phyloP scores from a whole-genome alignment of 2,888 invertebrate genomes.

The Polydrusus cervinus region DNA sequence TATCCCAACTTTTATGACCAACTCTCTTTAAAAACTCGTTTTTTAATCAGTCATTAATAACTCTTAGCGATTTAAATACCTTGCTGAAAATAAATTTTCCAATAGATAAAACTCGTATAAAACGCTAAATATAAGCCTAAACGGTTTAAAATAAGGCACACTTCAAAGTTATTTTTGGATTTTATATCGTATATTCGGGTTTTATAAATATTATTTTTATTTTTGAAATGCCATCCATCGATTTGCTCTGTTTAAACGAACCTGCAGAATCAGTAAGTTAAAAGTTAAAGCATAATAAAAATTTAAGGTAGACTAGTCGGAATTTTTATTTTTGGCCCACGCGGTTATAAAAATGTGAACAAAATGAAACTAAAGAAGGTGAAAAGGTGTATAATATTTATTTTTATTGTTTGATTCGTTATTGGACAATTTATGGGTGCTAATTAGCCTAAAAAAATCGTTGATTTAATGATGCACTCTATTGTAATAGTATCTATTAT shows the following conservation, averaged over 20 bases:
- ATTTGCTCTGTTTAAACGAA: background rate
- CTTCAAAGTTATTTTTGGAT: constrained; percentile 20
- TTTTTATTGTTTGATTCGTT: no score
- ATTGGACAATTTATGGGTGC: no score
- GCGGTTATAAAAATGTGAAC: no score
- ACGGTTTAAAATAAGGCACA: constrained; percentile 24
- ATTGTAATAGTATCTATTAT: no score
- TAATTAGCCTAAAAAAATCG: no score
- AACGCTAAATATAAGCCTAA: constrained; percentile 19
- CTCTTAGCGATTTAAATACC: constrained; percentile 4
- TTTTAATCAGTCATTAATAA: background rate
- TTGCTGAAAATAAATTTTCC: constrained; percentile 15
- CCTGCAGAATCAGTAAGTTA: background rate
- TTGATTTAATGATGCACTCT: no score
- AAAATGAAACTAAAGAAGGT: no score
- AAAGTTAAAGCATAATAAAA: background rate
- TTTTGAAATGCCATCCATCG: constrained; percentile 23
- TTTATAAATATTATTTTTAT: constrained; percentile 30
- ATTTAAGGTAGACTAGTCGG: background rate
- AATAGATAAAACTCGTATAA: constrained; percentile 24
- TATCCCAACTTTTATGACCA: no score
- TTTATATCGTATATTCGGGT: constrained; percentile 9
- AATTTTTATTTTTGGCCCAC: background rate
- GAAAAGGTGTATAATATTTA: no score
- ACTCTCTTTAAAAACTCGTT: background rate